Conservation (phyloP, 1,140 invertebrate genomes). For the Dysdera silvatica region DNA sequence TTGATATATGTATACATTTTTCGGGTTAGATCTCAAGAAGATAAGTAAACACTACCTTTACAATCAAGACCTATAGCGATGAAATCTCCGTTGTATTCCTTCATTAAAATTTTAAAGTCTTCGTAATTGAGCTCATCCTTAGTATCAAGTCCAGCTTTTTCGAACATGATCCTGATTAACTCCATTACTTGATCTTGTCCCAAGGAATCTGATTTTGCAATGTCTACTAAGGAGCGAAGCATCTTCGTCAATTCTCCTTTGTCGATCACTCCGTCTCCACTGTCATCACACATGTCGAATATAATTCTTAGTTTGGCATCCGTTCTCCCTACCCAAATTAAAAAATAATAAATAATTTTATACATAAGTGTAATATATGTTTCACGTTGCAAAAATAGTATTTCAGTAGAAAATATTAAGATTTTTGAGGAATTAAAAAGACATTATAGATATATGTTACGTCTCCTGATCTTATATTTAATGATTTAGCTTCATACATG, state of each 20-base stretch:
- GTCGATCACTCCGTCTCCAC: conserved; percentile 89
- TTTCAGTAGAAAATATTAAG: too few species aligned
- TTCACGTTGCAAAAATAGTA: too few species aligned
- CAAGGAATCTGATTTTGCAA: conserved; percentile 64
- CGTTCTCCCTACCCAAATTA: conserved; percentile 62
- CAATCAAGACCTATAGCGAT: conserved; percentile 93
- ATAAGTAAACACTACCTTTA: conserved; percentile 66
- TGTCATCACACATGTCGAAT: conserved; percentile 98
- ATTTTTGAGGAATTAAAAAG: too few species aligned
- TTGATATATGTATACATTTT: too few species aligned
- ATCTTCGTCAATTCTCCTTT: conserved; percentile 90
- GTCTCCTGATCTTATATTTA: too few species aligned
- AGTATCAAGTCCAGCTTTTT: conserved; percentile 80
- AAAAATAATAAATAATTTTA: background rate
- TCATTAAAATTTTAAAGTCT: conserved; percentile 94
- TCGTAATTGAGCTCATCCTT: conserved; percentile 88
- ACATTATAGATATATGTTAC: too few species aligned
- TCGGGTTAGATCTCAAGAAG: too few species aligned
- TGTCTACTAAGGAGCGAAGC: conserved; percentile 86
- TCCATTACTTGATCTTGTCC: conserved; percentile 65
- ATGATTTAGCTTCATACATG: too few species aligned
- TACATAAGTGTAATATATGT: too few species aligned
- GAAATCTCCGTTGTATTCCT: conserved; percentile 93
- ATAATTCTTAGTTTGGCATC: conserved; percentile 94
- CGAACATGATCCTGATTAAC: conserved; percentile 88